These are phyloP conservation scores for Lasiurus cinereus DNA, from an alignment of 2,113 vertebrate species.

Conservation along the genomic window DNA sequence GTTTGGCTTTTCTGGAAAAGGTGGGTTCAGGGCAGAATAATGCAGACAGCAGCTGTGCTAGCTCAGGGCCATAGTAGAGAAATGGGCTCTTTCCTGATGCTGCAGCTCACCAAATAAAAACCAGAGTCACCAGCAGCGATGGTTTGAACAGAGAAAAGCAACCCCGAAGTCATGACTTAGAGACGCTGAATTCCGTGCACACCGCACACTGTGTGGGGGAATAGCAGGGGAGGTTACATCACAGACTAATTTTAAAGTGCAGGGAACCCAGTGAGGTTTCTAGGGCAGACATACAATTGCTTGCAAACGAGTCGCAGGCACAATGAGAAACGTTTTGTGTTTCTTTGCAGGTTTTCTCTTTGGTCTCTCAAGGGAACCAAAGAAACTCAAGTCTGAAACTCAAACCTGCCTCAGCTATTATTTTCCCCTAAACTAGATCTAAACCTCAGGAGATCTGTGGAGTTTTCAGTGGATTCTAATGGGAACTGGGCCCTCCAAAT, in stretches of 20 bases:
- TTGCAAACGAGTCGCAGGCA: conserved; percentile 33
- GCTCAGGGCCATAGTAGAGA: neutral
- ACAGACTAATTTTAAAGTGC: neutral
- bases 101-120: neutral
- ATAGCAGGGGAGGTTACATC: neutral
- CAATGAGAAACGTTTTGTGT: neutral
- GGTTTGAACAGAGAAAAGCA: neutral
- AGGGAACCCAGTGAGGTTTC: neutral
- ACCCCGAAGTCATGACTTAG: neutral
- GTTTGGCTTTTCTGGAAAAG: conserved; percentile 35
- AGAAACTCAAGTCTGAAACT: conserved; percentile 38
- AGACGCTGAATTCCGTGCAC: neutral
- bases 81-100: neutral
- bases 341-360: conserved; percentile 43
- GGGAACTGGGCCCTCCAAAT: conserved; percentile 1
- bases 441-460: conserved; percentile 3
- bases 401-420: neutral
- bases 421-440: neutral
- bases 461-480: neutral
- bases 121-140: neutral
- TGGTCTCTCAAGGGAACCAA: conserved; percentile 7
- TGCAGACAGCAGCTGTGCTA: neutral
- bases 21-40: neutral
- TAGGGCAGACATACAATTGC: conserved; percentile 11
- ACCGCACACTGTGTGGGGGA: neutral